Base-by-base conservation (phyloP, 1,140 invertebrate genomes). In the Lucilia sericata region DNA sequence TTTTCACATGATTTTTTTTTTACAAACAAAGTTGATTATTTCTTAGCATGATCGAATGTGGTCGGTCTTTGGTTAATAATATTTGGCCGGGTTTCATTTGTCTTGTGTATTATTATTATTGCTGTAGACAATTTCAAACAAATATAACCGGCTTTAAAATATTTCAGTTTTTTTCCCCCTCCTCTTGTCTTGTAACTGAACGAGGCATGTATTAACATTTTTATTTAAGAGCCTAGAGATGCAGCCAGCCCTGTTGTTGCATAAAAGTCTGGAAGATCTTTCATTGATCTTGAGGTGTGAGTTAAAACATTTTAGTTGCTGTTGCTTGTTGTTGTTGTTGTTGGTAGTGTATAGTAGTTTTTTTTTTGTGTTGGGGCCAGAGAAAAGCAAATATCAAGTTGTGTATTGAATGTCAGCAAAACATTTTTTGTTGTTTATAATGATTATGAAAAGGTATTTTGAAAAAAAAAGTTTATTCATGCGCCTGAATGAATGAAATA, bases 241-340 rank as follows among this genome's bases (percentile, higher is more conserved):
- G n/a, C 12, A 51, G 10, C 36, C 49, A 51, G 49, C 36, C 8
- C 36, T 51, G 49, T 12, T 17, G 49, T 51, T 55, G 51, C 17
- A 55, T 55, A 55, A 42, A n/a, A 55, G 51, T 55, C 19, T 70
- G 65, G 21, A 21, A 25, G 65, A 70, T 70, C 65, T 19, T 70
- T 70, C 65, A 70, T 70, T 70, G 65, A 70, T 70, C 65, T 70
- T 70, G n/a, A 70, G 19, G 65, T 70, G 65, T 70, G 19, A 25
- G 21, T 21, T 25, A 10, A 70, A 21, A 70, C 9, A 21, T 25
- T 60, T 60, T 70, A 21, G 9, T 25, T 5, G 19, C 17, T 60
- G 42, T 42, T 42, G 25, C 0, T 60, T 60, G n/a, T 60, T n/a
- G 55, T 60, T n/a, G 55, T 60, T 60, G 51, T 60, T 60, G 12